Evolutionary conservation across 2,888 invertebrate genomes (phyloP).

Genomic region (Cephus rjabovi): DNA sequence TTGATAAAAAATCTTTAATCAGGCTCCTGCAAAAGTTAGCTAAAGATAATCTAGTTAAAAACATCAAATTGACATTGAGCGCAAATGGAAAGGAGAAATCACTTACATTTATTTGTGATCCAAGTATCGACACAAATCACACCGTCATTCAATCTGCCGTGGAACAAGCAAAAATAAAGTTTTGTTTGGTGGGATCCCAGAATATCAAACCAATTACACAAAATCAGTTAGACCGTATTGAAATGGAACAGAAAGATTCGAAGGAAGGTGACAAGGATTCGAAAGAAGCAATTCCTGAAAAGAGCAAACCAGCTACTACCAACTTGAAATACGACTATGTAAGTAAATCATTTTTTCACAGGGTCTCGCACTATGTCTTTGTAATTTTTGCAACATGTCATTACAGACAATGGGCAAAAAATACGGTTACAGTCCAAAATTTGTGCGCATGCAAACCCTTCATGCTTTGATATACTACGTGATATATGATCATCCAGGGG

Average conservation of each 20-base stretch:
- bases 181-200: conserved; percentile 52
- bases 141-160: conserved; percentile 70
- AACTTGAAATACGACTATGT: conserved; percentile 22
- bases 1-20: conserved; percentile 75
- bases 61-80: conserved; percentile 68
- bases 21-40: conserved; percentile 72
- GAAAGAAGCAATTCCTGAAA: neutral
- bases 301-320: neutral
- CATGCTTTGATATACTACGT: conserved; percentile 80
- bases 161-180: conserved; percentile 74
- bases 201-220: conserved; percentile 31
- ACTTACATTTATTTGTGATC: conserved; percentile 70
- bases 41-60: conserved; percentile 71
- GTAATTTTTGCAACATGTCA: neutral
- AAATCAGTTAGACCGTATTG: conserved; percentile 9
- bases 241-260: conserved; percentile 12
- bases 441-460: conserved; percentile 74
- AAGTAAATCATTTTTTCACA: conserved; percentile 8
- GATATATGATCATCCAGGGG: conserved; percentile 71
- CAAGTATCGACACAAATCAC: conserved; percentile 66
- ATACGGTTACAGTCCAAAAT: conserved; percentile 74
- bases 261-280: conserved; percentile 1
- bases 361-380: neutral
- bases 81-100: conserved; percentile 65
- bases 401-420: conserved; percentile 59